Percentiles rank a stretch among this genome's conserved stretches.
phyloP scores from a whole-genome alignment of 92 coral and sea anemone genomes.

The Desmophyllum pertusum region DNA sequence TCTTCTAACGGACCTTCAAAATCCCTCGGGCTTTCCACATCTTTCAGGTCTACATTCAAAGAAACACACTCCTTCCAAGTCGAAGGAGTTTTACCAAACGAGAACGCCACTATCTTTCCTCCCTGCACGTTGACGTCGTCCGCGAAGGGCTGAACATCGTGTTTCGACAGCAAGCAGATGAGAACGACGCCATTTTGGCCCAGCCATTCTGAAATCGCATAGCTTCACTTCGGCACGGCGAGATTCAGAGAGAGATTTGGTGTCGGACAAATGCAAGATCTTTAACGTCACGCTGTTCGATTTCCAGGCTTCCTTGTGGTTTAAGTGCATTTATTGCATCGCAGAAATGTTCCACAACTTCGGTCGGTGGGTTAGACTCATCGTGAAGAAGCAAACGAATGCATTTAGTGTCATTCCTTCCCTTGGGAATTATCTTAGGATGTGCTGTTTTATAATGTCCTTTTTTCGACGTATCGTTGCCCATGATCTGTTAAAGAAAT shows the following conservation, averaged over 20 bases:
- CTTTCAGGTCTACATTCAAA: constrained; percentile 2
- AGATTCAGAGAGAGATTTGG: not conserved
- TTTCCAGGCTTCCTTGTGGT: constrained; percentile 19
- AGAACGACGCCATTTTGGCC: constrained; percentile 8
- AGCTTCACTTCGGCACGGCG: not conserved
- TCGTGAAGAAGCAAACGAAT: constrained; percentile 19
- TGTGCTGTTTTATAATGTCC: not conserved
- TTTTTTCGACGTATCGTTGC: constrained; percentile 15
- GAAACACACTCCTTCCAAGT: constrained; percentile 56
- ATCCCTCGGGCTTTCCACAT: constrained; percentile 31
- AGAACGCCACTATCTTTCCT: constrained; percentile 69
- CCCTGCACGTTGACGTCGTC: constrained; percentile 17
- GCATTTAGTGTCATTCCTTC: constrained; percentile 22
- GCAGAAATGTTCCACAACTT: constrained; percentile 19
- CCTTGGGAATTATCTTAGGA: constrained; percentile 3
- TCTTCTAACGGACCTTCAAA: constrained; percentile 35
- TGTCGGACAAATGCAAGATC: not conserved
- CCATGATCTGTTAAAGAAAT: constrained; percentile 22
- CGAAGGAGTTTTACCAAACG: constrained; percentile 61
- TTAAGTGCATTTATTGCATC: constrained; percentile 28
- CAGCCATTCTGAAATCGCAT: constrained; percentile 29
- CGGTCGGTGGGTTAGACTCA: not conserved
- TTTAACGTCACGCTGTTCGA: constrained; percentile 2
- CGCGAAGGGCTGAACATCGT: constrained; percentile 8
- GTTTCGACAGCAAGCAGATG: constrained; percentile 2